A percentile compares a stretch with the other conserved stretches of the same genome.
These are phyloP conservation scores for Corbicula japonica DNA, from an alignment of 2,888 invertebrate species.

Conservation along the genomic window DNA sequence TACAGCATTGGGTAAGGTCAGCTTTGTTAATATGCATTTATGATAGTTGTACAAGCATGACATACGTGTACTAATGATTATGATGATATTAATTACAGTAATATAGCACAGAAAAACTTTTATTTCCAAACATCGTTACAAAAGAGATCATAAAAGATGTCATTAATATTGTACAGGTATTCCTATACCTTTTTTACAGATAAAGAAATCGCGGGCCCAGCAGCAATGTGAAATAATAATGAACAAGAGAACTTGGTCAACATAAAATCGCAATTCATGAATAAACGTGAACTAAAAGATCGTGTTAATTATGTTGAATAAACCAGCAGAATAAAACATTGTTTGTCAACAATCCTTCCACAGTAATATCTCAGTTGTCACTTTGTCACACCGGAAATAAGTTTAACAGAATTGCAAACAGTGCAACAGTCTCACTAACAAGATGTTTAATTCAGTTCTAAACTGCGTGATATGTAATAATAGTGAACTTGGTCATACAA, in stretches of 20 bases:
- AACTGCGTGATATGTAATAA: background rate
- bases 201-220: too few relatives aligned
- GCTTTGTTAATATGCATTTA: too few relatives aligned
- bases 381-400: conserved; percentile 1
- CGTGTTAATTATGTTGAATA: background rate
- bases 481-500: background rate
- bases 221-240: too few relatives aligned
- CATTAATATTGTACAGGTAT: background rate
- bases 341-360: background rate
- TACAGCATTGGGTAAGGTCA: too few relatives aligned
- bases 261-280: too few relatives aligned
- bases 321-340: background rate
- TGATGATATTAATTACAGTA: too few relatives aligned
- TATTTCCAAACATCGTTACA: background rate
- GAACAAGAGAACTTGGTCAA: too few relatives aligned
- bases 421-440: too few relatives aligned
- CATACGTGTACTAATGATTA: too few relatives aligned
- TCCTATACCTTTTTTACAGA: background rate
- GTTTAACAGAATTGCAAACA: conserved; percentile 3
- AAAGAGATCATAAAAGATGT: background rate
- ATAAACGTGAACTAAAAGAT: background rate
- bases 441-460: too few relatives aligned
- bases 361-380: background rate
- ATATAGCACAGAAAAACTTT: background rate
- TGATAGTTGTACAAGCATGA: too few relatives aligned